Evolutionary conservation across 2,888 invertebrate species (phyloP).

Genomic region (Invenusta paracnida): DNA sequence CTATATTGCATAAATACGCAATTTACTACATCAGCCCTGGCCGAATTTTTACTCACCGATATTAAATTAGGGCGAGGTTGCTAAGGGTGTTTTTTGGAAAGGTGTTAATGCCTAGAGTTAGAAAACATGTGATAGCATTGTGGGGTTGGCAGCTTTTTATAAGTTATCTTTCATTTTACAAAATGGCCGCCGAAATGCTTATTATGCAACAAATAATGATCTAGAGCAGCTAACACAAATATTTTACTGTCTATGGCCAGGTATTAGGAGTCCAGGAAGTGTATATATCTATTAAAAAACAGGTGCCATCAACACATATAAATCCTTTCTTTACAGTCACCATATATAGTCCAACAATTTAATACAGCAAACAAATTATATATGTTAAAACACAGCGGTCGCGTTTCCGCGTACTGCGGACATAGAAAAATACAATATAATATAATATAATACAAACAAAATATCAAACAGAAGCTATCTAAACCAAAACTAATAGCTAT

Average conservation of each 20-base stretch:
- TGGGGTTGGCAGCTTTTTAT: constrained; percentile 6
- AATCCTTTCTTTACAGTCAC: not conserved
- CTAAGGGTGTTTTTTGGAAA: not conserved
- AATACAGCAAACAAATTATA: constrained; percentile 12
- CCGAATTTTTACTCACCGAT: not conserved
- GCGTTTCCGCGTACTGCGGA: not conserved
- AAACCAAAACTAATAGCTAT: constrained; percentile 21
- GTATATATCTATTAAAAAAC: not conserved
- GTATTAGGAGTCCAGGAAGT: not conserved
- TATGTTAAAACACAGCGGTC: not conserved
- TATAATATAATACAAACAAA: not conserved
- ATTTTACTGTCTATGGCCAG: not conserved
- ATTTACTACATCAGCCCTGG: not conserved
- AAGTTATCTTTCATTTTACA: not conserved
- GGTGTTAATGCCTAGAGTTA: not conserved
- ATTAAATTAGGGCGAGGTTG: not conserved
- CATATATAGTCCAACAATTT: not conserved
- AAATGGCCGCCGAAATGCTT: not conserved
- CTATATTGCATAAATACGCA: no score
- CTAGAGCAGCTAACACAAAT: constrained; percentile 14
- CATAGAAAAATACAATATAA: not conserved
- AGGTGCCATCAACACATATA: not conserved
- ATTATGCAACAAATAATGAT: not conserved
- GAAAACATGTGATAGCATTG: constrained; percentile 5
- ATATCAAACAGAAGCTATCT: constrained; percentile 19